Evolutionary conservation across 2,797 vertebrate genomes (phyloP), one percentile per base, ranked within the genome.

Genomic region (Enoplosus armatus): DNA sequence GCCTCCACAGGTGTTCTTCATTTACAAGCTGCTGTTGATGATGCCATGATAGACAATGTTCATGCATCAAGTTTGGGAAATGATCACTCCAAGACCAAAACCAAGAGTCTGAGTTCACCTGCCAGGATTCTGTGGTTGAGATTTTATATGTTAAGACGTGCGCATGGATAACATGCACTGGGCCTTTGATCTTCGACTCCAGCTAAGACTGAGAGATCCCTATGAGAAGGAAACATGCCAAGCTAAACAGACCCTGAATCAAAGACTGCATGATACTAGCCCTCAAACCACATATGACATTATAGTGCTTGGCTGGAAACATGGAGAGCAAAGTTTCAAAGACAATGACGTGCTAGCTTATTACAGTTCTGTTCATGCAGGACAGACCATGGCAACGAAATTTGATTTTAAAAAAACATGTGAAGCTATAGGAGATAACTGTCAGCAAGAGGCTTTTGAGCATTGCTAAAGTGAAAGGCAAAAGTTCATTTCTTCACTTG

Each of bases 141-240:
- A 31, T 74, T 82, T 33, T 73, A 64, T 9, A 22, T 4, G 53
- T 58, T 45, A 41, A 20, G 80, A 56, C 8, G 8, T 56, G 37
- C 80, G 53, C 27, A 5, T 61, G 31, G 60, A 75, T 60, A 70
- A 47, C 41, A 72, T 37, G 47, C 66, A 60, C 22, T 22, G 53
- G 29, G 47, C 51, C 37, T 91, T 88, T 90, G 77, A 86, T 90
- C 82, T 71, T 53, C 31, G 9, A 55, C 61, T 81, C 56, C 45
- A 55, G 54, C n/a, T 18, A 50, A 76, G 37, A 48, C 51, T 9
- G 4, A 41, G 70, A 72, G 31, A 74, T 84, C 75, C 72, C 77
- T 24, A 27, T 41, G 58, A 74, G 37, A 79, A 60, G 10, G 22
- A 82, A 90, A 77, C 55, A 77, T 37, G 79, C 79, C 69, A 83